Conservation (phyloP, 2,888 invertebrate genomes). For the Quadroppia sp. region DNA sequence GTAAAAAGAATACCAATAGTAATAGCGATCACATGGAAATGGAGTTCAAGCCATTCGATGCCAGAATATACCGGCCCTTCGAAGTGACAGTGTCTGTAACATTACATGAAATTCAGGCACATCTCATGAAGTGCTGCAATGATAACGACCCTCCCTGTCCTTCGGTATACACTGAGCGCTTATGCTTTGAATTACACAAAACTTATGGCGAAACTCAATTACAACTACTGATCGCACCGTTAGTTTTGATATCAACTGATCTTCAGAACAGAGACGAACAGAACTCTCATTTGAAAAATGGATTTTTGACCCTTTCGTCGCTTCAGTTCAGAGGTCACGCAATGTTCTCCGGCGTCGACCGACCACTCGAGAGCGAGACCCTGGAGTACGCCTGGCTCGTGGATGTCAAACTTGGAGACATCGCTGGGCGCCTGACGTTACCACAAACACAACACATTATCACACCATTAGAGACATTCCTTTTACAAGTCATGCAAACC, state of each 20-base stretch:
- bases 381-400: constrained; percentile 96
- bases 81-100: constrained; percentile 88
- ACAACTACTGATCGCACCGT: constrained; percentile 75
- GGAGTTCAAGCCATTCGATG: constrained; percentile 63
- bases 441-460: constrained; percentile 82
- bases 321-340: constrained; percentile 81
- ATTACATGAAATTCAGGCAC: constrained; percentile 91
- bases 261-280: constrained; percentile 47
- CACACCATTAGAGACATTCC: constrained; percentile 80
- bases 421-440: constrained; percentile 82
- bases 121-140: constrained; percentile 85
- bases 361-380: constrained; percentile 85
- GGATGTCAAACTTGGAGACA: constrained; percentile 86
- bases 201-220: constrained; percentile 83
- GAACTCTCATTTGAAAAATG: constrained; percentile 70
- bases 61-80: constrained; percentile 78
- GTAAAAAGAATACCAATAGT: constrained; percentile 45
- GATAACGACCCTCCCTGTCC: constrained; percentile 88
- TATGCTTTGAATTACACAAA: constrained; percentile 97
- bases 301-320: constrained; percentile 74
- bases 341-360: constrained; percentile 89
- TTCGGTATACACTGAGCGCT: constrained; percentile 76
- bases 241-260: constrained; percentile 62
- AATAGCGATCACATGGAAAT: constrained; percentile 44
- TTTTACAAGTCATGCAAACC: constrained; percentile 75